Percentiles rank a stretch among this genome's conserved stretches.
These are phyloP conservation scores for Drosophila suzukii DNA, from an alignment of 1,140 invertebrate genomes.

Conservation along the genomic window DNA sequence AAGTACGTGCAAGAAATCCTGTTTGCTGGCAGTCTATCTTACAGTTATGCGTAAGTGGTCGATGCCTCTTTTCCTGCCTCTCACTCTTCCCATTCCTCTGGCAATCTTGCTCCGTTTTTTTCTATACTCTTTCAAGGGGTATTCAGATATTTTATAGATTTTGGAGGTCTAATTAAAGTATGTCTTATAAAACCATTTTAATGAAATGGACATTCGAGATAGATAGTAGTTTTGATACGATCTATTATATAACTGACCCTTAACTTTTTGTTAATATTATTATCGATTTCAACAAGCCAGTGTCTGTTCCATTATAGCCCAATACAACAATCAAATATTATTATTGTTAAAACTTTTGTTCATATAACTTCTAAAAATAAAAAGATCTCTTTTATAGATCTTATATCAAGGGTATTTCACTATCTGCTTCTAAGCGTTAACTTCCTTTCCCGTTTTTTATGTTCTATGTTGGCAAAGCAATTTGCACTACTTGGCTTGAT, in stretches of 20 bases:
- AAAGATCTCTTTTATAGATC: neutral
- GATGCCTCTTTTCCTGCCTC: constrained; percentile 34
- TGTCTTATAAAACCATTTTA: too few species aligned
- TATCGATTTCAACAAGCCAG: too few species aligned
- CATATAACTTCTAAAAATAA: too few species aligned
- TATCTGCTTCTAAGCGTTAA: neutral
- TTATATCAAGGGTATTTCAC: constrained; percentile 1
- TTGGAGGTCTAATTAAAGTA: too few species aligned
- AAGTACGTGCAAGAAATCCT: constrained; percentile 64
- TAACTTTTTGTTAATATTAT: too few species aligned
- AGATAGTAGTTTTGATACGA: too few species aligned
- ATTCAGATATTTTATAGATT: neutral
- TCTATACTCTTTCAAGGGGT: constrained; percentile 15
- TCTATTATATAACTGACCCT: too few species aligned
- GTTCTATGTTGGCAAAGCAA: constrained; percentile 56
- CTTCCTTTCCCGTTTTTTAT: constrained; percentile 56
- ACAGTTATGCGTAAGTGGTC: constrained; percentile 80
- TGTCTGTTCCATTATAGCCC: too few species aligned
- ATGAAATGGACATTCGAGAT: too few species aligned
- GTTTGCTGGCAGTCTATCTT: constrained; percentile 74
- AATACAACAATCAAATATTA: too few species aligned
- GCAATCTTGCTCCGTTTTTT: constrained; percentile 68
- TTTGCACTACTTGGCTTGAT: constrained; percentile 63
- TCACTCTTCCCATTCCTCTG: constrained; percentile 18
- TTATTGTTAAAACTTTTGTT: too few species aligned